Conservation (phyloP, 2,113 vertebrate genomes). For the Pelobates fuscus region DNA sequence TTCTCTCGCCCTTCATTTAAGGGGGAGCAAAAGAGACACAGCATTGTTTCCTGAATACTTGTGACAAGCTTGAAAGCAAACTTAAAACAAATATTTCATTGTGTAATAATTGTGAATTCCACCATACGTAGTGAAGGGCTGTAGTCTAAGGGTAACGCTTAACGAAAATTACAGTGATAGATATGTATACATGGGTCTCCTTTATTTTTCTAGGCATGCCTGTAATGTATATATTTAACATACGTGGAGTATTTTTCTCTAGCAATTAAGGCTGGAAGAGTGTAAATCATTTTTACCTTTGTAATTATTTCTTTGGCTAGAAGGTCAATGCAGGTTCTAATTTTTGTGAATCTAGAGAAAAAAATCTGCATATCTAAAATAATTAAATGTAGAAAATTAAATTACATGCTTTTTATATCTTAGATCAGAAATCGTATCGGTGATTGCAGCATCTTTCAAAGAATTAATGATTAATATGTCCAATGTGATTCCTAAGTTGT, state of each 20-base stretch:
- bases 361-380: background rate
- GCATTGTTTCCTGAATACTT: no score
- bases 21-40: no score
- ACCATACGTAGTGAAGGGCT: background rate
- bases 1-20: no score
- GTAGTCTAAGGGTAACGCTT: constrained; percentile 25
- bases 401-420: constrained; percentile 22
- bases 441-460: no score
- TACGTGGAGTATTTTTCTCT: constrained; percentile 34
- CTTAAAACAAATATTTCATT: background rate
- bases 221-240: constrained; percentile 37
- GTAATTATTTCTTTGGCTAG: background rate
- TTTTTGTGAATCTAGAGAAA: constrained; percentile 9
- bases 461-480: no score
- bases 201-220: constrained; percentile 10
- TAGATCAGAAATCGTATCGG: constrained; percentile 18
- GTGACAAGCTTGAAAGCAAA: no score
- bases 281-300: constrained; percentile 3
- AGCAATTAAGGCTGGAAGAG: constrained; percentile 25
- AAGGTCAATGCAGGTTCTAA: background rate
- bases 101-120: constrained; percentile 7
- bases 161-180: background rate
- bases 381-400: background rate
- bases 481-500: no score
- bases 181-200: background rate